Percentiles rank a stretch among this genome's conserved stretches.
Conservation (phyloP, 1,140 invertebrate genomes). For the Anoplophora glabripennis region DNA sequence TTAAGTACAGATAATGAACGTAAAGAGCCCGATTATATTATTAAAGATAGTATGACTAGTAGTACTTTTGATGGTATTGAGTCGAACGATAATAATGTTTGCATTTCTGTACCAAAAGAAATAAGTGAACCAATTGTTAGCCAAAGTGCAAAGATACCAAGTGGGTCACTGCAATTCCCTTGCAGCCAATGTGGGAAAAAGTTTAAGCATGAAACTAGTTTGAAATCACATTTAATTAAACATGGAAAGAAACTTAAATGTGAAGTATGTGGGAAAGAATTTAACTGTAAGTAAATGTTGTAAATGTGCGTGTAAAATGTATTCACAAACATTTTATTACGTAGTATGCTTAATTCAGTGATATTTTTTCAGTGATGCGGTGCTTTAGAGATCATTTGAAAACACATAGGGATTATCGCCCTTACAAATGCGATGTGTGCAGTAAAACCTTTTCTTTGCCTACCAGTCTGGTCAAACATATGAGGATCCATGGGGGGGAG, state of each 20-base stretch:
- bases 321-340: not conserved
- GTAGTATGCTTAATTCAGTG: not conserved
- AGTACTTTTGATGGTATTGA: too few relatives aligned
- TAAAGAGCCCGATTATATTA: too few relatives aligned
- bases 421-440: conserved; percentile 44
- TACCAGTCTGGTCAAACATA: conserved; percentile 44
- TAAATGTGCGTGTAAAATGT: not conserved
- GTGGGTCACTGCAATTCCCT: too few relatives aligned
- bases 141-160: too few relatives aligned
- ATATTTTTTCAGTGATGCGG: conserved; percentile 30
- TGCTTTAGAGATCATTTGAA: conserved; percentile 39
- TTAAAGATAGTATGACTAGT: too few relatives aligned
- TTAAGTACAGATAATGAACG: too few relatives aligned
- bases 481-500: conserved; percentile 45
- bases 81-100: too few relatives aligned
- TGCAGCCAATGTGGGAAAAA: conserved; percentile 33
- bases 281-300: conserved; percentile 31
- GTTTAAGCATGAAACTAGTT: conserved; percentile 29
- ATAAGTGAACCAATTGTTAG: too few relatives aligned
- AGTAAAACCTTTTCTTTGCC: conserved; percentile 42
- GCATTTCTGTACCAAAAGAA: too few relatives aligned
- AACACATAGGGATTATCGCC: conserved; percentile 43
- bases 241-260: conserved; percentile 34
- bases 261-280: conserved; percentile 33
- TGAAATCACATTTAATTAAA: conserved; percentile 33